Evolutionary conservation across 1,140 invertebrate genomes (phyloP).

Genomic region (Anastatus disparis): DNA sequence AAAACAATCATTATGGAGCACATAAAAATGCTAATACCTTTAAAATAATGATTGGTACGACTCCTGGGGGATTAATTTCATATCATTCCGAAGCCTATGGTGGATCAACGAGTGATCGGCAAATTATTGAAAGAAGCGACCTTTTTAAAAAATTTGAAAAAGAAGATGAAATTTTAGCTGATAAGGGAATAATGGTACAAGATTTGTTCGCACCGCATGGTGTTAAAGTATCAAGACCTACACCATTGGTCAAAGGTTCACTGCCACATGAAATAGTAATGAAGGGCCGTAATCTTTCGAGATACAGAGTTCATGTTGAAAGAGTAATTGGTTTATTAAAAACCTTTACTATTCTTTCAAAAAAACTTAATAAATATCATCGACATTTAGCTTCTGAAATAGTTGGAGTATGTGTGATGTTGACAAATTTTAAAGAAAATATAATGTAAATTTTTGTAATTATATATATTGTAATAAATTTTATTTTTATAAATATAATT

Average conservation of each 20-base stretch:
- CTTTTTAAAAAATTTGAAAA: not conserved
- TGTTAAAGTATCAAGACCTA: not conserved
- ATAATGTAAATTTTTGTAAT: no score
- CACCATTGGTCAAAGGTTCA: not conserved
- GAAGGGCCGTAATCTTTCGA: no score
- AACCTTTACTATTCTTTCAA: no score
- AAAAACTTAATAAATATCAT: no score
- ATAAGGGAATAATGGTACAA: not conserved
- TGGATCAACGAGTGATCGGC: slow-evolving; percentile 20
- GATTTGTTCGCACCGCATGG: not conserved
- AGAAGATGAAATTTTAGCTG: not conserved
- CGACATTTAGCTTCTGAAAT: no score
- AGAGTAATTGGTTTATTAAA: no score
- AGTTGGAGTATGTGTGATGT: no score
- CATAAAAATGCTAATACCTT: no score
- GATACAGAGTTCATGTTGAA: no score
- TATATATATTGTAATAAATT: not conserved
- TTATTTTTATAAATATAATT: not conserved
- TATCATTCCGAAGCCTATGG: slow-evolving; percentile 5
- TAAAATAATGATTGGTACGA: slow-evolving; percentile 40
- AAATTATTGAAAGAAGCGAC: slow-evolving; percentile 7
- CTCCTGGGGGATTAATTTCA: slow-evolving; percentile 26
- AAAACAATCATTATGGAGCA: slow-evolving; percentile 51
- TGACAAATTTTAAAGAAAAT: no score
- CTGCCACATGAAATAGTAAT: not conserved